Percentiles rank a stretch among this genome's conserved stretches.
Conservation (phyloP, 2,797 vertebrate genomes). For the Neosalanx taihuensis region DNA sequence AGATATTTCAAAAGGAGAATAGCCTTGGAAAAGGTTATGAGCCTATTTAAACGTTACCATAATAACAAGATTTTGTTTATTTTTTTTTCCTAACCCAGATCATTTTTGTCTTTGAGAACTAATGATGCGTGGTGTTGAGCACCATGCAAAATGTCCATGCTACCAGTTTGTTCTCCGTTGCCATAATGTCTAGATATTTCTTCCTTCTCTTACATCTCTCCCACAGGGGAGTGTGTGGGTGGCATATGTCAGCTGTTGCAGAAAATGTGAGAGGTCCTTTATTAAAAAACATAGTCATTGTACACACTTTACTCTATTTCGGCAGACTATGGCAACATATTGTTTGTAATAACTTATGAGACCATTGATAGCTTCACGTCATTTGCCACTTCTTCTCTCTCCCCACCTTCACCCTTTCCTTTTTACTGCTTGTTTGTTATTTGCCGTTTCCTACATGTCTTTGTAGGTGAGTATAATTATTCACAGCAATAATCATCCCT, state of each 20-base stretch:
- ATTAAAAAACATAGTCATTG: neutral
- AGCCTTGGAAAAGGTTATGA: constrained; percentile 10
- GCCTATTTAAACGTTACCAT: constrained; percentile 1
- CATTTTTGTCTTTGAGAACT: constrained; percentile 48
- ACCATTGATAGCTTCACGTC: no score
- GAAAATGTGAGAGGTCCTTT: neutral
- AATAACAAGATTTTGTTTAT: no score
- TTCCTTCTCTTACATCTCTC: constrained; percentile 12
- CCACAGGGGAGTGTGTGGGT: neutral
- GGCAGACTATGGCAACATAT: neutral
- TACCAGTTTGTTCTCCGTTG: neutral
- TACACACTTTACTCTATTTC: no score
- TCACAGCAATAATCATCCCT: no score
- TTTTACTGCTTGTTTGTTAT: no score
- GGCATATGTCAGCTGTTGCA: neutral
- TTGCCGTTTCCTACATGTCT: no score
- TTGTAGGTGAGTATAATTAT: no score
- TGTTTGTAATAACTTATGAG: neutral
- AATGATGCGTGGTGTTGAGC: constrained; percentile 57
- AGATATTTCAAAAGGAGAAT: no score
- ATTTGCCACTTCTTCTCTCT: no score
- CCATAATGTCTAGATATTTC: neutral
- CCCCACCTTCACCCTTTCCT: no score
- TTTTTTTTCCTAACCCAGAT: constrained; percentile 21
- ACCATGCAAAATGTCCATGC: constrained; percentile 34